Conservation (phyloP, 2,797 vertebrate genomes). For the Cetoscarus ocellatus region DNA sequence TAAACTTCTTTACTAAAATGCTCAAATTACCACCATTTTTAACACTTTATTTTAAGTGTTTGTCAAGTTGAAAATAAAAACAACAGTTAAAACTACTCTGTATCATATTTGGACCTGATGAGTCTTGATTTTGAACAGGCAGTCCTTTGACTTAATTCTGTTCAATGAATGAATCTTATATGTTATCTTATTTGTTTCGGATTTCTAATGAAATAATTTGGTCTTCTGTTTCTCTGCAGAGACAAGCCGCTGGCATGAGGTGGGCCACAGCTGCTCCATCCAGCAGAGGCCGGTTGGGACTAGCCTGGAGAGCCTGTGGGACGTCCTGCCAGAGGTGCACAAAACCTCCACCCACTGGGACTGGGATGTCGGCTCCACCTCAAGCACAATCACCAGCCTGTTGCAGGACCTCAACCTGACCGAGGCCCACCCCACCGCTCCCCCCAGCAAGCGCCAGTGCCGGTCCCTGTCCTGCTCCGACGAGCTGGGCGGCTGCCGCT, state of each 20-base stretch:
- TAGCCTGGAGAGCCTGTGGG: constrained; percentile 86
- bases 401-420: constrained; percentile 84
- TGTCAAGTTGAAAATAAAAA: too few relatives aligned
- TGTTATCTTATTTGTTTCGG: not conserved
- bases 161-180: not conserved
- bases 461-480: constrained; percentile 94
- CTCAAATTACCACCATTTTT: too few relatives aligned
- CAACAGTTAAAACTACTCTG: not conserved
- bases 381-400: constrained; percentile 79
- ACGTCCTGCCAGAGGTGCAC: constrained; percentile 78
- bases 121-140: not conserved
- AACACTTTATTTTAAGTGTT: too few relatives aligned
- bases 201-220: constrained; percentile 4
- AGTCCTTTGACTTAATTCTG: not conserved
- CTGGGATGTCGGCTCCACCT: constrained; percentile 65
- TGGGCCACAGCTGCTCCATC: constrained; percentile 69
- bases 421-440: constrained; percentile 81
- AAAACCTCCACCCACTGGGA: constrained; percentile 66
- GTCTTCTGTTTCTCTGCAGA: constrained; percentile 66
- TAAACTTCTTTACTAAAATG: too few relatives aligned
- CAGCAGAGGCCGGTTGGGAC: constrained; percentile 79
- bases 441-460: constrained; percentile 96
- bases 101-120: not conserved
- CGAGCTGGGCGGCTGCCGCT: constrained; percentile 86
- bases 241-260: constrained; percentile 75